Evolutionary conservation across 2,888 invertebrate genomes (phyloP), one percentile per base, ranked within the genome.

Genomic region (Oligia fasciuncula): DNA sequence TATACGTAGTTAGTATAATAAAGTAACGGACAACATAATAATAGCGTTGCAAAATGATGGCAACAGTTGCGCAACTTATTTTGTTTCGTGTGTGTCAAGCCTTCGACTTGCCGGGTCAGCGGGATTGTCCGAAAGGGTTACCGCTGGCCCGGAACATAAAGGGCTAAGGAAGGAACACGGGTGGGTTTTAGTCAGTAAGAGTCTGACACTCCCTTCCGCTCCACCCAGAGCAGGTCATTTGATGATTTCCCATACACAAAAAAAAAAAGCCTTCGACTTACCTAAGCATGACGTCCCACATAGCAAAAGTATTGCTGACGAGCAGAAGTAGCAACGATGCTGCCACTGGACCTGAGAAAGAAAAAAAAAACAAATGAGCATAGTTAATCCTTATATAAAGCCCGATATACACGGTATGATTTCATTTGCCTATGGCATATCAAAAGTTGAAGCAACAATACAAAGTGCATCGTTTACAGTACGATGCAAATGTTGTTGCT

Each of bases 311-410:
- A 67, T 87, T 76, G 87, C 93, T 94, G 51, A 94, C 63, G 62
- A 93, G 77, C 66, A 92, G 91, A 73, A 96, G 91, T 65, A 91
- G 82, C 54, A 91, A 63, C 1, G 96, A 96, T 2, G 94, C 92
- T 75, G 92, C 89, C 9, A 91, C 86, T 8, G 92, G 90, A 91
- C 94, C 96, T 96, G 95, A 19, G 80, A 80, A 81, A 74, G 54
- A 86, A 84, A 90, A 92, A 90, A 92, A 91, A 89, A 93, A 92
- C 69, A 51, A 46, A n/a, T 65, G 1, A 57, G 19, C 0, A 54
- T 72, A 40, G 0, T 8, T 35, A 14, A 17, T 49, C 51, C 19
- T 14, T 40, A 23, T 35, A 35, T 35, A 35, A 23, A n/a, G 43
- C 67, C n/a, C 11, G 11, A 46, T 11, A 17, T n/a, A n/a, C 43